Base-by-base conservation (phyloP, 2,888 invertebrate genomes). In the Tineola bisselliella region DNA sequence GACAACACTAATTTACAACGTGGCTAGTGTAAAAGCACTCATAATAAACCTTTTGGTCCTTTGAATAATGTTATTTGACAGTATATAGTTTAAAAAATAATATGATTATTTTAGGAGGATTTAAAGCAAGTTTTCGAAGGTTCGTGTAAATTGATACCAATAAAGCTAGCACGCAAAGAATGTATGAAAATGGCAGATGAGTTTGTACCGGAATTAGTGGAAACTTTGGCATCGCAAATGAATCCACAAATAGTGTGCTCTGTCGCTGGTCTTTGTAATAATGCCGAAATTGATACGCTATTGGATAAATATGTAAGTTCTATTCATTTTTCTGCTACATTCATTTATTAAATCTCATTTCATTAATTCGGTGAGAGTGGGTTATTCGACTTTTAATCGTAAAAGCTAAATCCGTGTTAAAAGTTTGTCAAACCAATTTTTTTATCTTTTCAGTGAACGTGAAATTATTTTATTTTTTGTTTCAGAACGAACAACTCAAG, bases 141-240 rank as follows among this genome's bases (percentile, higher is more conserved):
- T 6, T 94, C 94, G 0, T 97, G 96, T 82, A 89, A 90, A 66
- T 83, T 96, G 64, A 92, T 96, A 62, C 93, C 92, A 0, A 72
- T 96, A 62, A 93, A 93, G 73, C 66, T 90, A 1, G 88, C 96
- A 12, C 84, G 90, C 0, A 89, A 91, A 61, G 94, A 94, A 76
- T 97, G 96, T 73, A 90, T 91, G 63, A 91, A 90, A 69, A 68
- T 96, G 61, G 94, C 92, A 0, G 95, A 97, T 74, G 90, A 96
- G 69, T 96, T 94, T 74, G 92, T 95, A 59, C 94, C 95, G 0
- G 94, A 97, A 72, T 77, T 97, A 62, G 91, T 96, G 31, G 96
- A 97, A 73, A 94, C 95, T 0, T 79, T 97, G 56, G 92, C 94
- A 0, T 96, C 96, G 0, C 89, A 96, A 81, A 96, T 97, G 96